These are phyloP conservation scores for Oryzias woworae DNA, from an alignment of 2,113 vertebrate genomes.

Conservation along the genomic window DNA sequence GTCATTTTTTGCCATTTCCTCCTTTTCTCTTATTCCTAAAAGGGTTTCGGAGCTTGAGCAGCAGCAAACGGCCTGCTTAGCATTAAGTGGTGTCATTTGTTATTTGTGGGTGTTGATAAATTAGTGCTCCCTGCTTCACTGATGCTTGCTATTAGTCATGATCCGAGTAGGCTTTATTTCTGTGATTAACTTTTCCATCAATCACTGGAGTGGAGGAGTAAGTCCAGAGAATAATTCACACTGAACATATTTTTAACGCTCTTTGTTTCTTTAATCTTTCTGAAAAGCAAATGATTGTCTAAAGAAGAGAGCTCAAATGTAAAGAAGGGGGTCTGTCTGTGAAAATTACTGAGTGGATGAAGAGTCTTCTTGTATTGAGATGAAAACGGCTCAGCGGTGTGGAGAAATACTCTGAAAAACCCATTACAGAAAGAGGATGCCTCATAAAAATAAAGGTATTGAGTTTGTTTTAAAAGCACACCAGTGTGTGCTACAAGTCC, in stretches of 20 bases:
- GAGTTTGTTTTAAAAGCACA: too few relatives aligned
- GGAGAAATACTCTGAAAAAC: too few relatives aligned
- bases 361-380: too few relatives aligned
- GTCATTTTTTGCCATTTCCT: constrained; percentile 13
- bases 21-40: constrained; percentile 13
- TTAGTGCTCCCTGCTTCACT: constrained; percentile 35
- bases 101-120: constrained; percentile 59
- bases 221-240: constrained; percentile 1
- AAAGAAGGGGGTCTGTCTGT: too few relatives aligned
- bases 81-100: constrained; percentile 57
- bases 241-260: neutral
- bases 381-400: too few relatives aligned
- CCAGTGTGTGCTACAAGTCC: too few relatives aligned
- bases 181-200: constrained; percentile 35
- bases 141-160: constrained; percentile 55
- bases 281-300: too few relatives aligned
- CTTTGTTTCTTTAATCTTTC: too few relatives aligned
- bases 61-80: constrained; percentile 43
- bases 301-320: too few relatives aligned
- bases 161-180: constrained; percentile 23
- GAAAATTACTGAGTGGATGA: too few relatives aligned
- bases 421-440: too few relatives aligned
- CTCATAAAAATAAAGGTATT: too few relatives aligned
- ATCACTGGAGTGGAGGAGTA: constrained; percentile 7
- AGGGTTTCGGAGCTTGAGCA: constrained; percentile 23